Evolutionary conservation across 2,113 vertebrate genomes (phyloP).

Genomic region (Uropsilus gracilis): DNA sequence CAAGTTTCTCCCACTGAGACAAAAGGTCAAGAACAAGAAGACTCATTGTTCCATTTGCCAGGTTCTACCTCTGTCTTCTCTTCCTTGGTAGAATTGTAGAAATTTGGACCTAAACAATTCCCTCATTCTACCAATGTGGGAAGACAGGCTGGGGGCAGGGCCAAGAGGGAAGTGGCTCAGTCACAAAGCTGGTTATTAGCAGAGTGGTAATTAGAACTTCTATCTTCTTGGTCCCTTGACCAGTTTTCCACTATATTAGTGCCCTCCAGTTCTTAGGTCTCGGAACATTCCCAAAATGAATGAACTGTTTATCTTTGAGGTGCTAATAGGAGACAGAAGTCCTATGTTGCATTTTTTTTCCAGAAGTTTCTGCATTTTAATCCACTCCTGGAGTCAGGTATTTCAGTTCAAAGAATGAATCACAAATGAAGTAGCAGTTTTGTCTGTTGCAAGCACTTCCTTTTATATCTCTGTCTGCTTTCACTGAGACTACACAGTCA

Average conservation of each 20-base stretch:
- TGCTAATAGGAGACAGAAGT: conserved; percentile 10
- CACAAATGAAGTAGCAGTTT: neutral
- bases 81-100: neutral
- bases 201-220: neutral
- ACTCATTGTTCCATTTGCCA: neutral
- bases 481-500: neutral
- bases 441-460: neutral
- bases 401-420: conserved; percentile 13
- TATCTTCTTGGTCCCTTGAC: neutral
- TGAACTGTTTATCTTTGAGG: neutral
- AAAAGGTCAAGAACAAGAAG: neutral
- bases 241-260: neutral
- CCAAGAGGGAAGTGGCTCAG: neutral
- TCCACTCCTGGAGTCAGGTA: neutral
- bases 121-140: neutral
- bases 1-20: neutral
- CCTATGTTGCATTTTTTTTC: conserved; percentile 24
- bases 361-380: neutral
- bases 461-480: conserved; percentile 41
- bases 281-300: conserved; percentile 27
- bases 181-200: neutral
- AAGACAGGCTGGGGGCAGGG: neutral
- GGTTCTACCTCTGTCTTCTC: neutral
- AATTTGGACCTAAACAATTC: neutral
- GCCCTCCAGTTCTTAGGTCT: neutral